These are phyloP conservation scores for Mola mola DNA, from an alignment of 2,113 vertebrate species.

Conservation along the genomic window DNA sequence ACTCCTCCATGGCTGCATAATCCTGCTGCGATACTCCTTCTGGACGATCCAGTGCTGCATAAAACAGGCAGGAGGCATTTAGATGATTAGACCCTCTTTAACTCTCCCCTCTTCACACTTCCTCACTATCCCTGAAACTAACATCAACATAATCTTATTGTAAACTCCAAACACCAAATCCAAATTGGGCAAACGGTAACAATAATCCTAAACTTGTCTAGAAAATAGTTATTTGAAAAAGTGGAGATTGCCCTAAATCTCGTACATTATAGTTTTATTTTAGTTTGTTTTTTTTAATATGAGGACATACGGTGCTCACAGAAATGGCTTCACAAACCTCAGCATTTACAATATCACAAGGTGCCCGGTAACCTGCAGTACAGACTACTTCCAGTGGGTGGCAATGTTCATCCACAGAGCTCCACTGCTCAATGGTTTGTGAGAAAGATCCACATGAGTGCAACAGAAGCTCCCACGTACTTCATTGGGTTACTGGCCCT, in stretches of 20 bases:
- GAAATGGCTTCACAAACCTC: not conserved
- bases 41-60: slow-evolving; percentile 87
- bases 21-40: slow-evolving; percentile 84
- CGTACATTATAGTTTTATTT: too few relatives aligned
- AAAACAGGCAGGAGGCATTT: not conserved
- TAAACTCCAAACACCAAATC: not conserved
- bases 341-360: not conserved
- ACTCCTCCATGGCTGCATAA: slow-evolving; percentile 82
- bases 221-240: not conserved
- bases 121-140: not conserved
- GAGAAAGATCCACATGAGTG: not conserved
- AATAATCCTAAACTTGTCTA: not conserved
- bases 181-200: not conserved
- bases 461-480: not conserved
- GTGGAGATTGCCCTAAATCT: not conserved
- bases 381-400: slow-evolving; percentile 52
- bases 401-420: slow-evolving; percentile 36
- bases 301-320: too few relatives aligned
- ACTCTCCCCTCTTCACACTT: not conserved
- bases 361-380: not conserved
- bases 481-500: slow-evolving; percentile 28
- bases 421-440: not conserved
- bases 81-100: not conserved
- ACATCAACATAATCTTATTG: not conserved
- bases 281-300: too few relatives aligned